Conservation (phyloP, 2,113 vertebrate species). For the Pomatostomus ruficeps region DNA sequence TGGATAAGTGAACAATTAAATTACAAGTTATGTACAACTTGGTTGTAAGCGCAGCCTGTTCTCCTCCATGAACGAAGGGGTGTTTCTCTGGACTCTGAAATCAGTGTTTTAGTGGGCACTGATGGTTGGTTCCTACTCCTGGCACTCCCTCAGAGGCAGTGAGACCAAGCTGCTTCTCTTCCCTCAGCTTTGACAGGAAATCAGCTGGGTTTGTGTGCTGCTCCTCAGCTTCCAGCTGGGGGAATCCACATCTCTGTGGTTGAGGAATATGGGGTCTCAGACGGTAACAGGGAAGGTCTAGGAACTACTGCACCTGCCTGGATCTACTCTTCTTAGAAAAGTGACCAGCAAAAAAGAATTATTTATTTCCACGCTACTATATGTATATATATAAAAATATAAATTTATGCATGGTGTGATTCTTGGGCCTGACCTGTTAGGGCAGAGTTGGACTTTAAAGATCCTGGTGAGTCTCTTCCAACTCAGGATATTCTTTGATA, state of each 20-base stretch:
- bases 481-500: neutral
- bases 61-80: rapidly evolving
- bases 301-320: neutral
- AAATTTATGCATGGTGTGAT: neutral
- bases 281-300: neutral
- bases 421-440: neutral
- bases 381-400: neutral
- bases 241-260: neutral
- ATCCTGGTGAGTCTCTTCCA: neutral
- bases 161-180: neutral
- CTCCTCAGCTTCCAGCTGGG: neutral
- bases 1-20: neutral
- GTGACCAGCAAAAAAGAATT: neutral
- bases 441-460: neutral
- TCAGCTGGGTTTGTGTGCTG: too few relatives aligned
- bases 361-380: neutral
- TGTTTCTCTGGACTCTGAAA: neutral
- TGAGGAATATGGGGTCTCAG: neutral
- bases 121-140: neutral
- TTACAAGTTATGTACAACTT: too few relatives aligned
- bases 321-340: neutral
- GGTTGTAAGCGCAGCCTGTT: neutral
- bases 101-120: neutral
- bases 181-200: neutral
- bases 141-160: too few relatives aligned